phyloP scores from a whole-genome alignment of 1,140 invertebrate genomes.

The Cydia strobilella region DNA sequence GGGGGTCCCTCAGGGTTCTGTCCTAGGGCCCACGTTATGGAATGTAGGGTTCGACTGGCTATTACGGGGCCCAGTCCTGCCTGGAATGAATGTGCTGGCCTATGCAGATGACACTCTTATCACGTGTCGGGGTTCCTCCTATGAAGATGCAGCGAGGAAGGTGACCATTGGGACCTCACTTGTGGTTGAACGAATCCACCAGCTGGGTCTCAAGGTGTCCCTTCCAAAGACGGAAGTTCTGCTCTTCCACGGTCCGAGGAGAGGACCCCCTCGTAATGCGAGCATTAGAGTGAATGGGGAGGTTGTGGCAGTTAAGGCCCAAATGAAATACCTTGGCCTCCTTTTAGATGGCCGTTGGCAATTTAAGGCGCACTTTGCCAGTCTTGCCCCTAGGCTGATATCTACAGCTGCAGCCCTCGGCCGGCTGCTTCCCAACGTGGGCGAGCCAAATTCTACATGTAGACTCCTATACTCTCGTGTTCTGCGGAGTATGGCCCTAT shows the following conservation, averaged over 20 bases:
- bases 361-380: no score
- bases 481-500: slow-evolving; percentile 24
- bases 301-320: no score
- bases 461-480: slow-evolving; percentile 20
- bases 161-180: neutral
- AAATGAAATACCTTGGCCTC: no score
- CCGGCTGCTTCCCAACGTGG: slow-evolving; percentile 29
- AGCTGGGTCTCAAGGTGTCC: slow-evolving; percentile 7
- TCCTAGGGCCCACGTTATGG: slow-evolving; percentile 19
- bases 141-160: neutral
- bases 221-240: no score
- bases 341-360: no score
- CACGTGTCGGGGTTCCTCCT: neutral
- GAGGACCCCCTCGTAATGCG: no score
- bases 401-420: no score
- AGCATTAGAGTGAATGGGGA: no score
- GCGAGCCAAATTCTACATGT: neutral
- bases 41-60: slow-evolving; percentile 4
- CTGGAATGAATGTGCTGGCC: no score
- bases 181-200: neutral
- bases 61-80: no score
- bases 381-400: no score
- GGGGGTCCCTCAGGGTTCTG: slow-evolving; percentile 9
- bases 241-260: no score
- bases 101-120: slow-evolving; percentile 28